A percentile compares a stretch with the other conserved stretches of the same genome.
These are phyloP conservation scores for Heliconius sara DNA, from an alignment of 2,888 invertebrate genomes.

Conservation along the genomic window DNA sequence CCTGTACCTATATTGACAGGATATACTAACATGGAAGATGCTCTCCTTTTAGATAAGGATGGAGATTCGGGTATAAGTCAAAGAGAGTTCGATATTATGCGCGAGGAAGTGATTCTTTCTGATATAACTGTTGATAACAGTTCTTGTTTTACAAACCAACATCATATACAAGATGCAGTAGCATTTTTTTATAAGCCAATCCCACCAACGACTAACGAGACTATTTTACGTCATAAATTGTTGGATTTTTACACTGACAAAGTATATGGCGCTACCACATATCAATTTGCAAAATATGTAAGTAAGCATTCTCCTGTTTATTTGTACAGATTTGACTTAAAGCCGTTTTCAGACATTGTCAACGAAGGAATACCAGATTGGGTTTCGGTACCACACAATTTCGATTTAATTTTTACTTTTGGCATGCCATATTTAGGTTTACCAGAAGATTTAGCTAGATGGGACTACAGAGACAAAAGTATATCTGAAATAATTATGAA, in stretches of 20 bases:
- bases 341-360: constrained; percentile 86
- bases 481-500: constrained; percentile 92
- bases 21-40: constrained; percentile 92
- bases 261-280: constrained; percentile 88
- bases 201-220: constrained; percentile 85
- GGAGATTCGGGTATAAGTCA: constrained; percentile 85
- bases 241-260: constrained; percentile 90
- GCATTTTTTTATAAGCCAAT: constrained; percentile 90
- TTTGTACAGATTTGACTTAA: constrained; percentile 90
- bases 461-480: constrained; percentile 91
- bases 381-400: constrained; percentile 92
- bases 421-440: constrained; percentile 90
- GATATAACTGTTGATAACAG: constrained; percentile 85
- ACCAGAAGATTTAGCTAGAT: constrained; percentile 84
- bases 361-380: constrained; percentile 88
- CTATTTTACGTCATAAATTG: constrained; percentile 85
- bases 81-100: constrained; percentile 85
- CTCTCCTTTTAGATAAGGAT: constrained; percentile 85
- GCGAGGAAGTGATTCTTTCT: constrained; percentile 85
- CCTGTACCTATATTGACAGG: constrained; percentile 90
- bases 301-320: constrained; percentile 86
- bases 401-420: constrained; percentile 92
- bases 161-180: constrained; percentile 88
- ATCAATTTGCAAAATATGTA: constrained; percentile 86
- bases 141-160: constrained; percentile 85